Base-by-base conservation (phyloP, 64 coral and sea anemone species). In the Cladopsammia gracilis region DNA sequence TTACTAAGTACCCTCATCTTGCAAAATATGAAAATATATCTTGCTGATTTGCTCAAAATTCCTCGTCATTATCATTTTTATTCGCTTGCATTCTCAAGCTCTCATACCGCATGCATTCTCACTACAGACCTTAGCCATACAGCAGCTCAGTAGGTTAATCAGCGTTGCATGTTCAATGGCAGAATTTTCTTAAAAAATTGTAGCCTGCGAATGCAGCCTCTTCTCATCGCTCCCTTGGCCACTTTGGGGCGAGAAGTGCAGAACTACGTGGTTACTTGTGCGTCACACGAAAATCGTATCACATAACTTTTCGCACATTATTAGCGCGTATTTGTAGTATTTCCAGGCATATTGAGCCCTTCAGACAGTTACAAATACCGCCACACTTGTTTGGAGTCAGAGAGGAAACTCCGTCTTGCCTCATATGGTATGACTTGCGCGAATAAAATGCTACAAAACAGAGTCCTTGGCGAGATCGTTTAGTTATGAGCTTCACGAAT, bases 331-430 rank as follows among this genome's bases (percentile, higher is more conserved):
- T 84, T 84, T 61, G 4, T 64, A 67, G 44, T 20, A 84, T 84
- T 84, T 84, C 80, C 80, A 84, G 62, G 46, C 42, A 58, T 48
- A 26, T 26, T 48, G 46, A 1, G 43, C 44, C 7, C 59, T 19
- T 16, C 44, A 67, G 80, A 84, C 80, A 48, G 18, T 19, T 6
- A 44, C 26, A 84, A 84, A 47, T 84, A 66, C 80, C 80, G 80
- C 60, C 60, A 84, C 80, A 84, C 80, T 84, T 84, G 0, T 10
- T 23, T 68, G 80, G 80, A 84, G 80, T 84, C 80, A 66, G 13
- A 67, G 16, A 84, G 80, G 80, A 84, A 84, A 10, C 62, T 14
- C 16, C 46, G 80, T 84, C 80, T 84, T 84, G 60, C 62, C 42
- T 23, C 15, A 20, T 13, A 49, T 44, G 3, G 45, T 18, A 75